Percentiles rank a stretch among this genome's conserved stretches.
Evolutionary conservation across 1,140 invertebrate species (phyloP).

Genomic region (Mylabris phalerata): DNA sequence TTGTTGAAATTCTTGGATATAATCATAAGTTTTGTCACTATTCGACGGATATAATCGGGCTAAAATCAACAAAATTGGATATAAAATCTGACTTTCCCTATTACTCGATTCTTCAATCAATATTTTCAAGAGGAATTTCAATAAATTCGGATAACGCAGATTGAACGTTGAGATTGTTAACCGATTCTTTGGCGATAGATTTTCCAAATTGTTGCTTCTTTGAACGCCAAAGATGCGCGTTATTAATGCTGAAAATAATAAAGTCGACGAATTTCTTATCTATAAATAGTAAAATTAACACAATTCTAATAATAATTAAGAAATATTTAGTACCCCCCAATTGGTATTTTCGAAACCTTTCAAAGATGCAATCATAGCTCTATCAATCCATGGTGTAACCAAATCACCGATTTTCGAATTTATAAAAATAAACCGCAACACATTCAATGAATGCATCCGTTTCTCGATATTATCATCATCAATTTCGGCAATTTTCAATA

Average conservation of each 20-base stretch:
- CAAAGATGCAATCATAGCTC: constrained; percentile 67
- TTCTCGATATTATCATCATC: constrained; percentile 38
- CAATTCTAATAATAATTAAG: constrained; percentile 36
- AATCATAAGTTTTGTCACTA: not conserved
- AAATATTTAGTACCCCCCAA: constrained; percentile 59
- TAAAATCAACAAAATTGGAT: constrained; percentile 73
- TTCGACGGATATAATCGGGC: constrained; percentile 69
- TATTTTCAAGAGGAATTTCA: constrained; percentile 68
- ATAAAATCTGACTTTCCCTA: constrained; percentile 48
- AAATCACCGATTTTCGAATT: constrained; percentile 68
- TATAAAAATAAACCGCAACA: constrained; percentile 71
- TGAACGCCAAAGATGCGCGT: constrained; percentile 86
- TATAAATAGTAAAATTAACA: constrained; percentile 40
- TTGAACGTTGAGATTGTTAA: constrained; percentile 79
- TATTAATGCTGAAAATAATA: constrained; percentile 79
- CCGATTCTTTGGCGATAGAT: constrained; percentile 66
- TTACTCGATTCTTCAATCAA: constrained; percentile 47
- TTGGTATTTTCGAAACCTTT: constrained; percentile 62
- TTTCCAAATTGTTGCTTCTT: constrained; percentile 63
- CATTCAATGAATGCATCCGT: constrained; percentile 78
- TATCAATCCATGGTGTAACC: constrained; percentile 63
- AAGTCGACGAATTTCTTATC: constrained; percentile 72
- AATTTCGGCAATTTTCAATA: constrained; percentile 48
- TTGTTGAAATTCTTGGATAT: no score
- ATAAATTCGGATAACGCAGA: constrained; percentile 69